These are phyloP conservation scores for Clinocottus analis DNA, from an alignment of 2,113 vertebrate species.

Conservation along the genomic window DNA sequence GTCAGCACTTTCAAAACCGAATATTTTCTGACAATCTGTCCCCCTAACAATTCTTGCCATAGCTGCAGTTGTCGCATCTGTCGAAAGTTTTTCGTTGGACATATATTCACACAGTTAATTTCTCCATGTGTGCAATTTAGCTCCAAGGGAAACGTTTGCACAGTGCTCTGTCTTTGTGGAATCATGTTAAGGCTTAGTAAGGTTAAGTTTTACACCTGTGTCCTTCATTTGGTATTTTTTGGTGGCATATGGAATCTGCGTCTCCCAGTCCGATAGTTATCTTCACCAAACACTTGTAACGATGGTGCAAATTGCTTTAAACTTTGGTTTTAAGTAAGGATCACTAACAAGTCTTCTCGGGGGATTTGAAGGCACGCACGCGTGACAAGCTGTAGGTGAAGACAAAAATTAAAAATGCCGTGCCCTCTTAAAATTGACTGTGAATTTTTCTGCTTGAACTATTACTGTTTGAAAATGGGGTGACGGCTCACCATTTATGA, in stretches of 20 bases:
- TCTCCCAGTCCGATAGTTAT: background rate
- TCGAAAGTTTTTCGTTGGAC: constrained; percentile 17
- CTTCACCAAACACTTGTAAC: constrained; percentile 7
- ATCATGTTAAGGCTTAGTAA: constrained; percentile 2
- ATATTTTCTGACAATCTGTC: constrained; percentile 2
- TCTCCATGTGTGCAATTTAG: constrained; percentile 20
- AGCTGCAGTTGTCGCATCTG: constrained; percentile 40
- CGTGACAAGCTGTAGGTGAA: constrained; percentile 17
- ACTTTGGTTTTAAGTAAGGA: background rate
- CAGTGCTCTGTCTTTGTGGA: constrained; percentile 20
- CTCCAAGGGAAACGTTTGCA: constrained; percentile 5
- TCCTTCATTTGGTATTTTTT: background rate
- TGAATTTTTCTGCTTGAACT: background rate
- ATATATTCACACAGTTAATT: constrained; percentile 10
- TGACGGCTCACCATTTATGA: background rate
- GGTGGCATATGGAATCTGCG: background rate
- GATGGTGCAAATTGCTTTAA: background rate
- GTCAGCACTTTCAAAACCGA: constrained; percentile 1
- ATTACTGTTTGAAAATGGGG: background rate
- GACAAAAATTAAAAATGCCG: constrained; percentile 15
- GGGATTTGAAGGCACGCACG: background rate
- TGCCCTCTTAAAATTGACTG: constrained; percentile 4
- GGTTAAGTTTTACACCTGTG: background rate
- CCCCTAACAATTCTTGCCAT: constrained; percentile 11
- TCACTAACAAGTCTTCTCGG: constrained; percentile 1